phyloP scores from a whole-genome alignment of 2,797 vertebrate genomes.

The Alectoris magna region DNA sequence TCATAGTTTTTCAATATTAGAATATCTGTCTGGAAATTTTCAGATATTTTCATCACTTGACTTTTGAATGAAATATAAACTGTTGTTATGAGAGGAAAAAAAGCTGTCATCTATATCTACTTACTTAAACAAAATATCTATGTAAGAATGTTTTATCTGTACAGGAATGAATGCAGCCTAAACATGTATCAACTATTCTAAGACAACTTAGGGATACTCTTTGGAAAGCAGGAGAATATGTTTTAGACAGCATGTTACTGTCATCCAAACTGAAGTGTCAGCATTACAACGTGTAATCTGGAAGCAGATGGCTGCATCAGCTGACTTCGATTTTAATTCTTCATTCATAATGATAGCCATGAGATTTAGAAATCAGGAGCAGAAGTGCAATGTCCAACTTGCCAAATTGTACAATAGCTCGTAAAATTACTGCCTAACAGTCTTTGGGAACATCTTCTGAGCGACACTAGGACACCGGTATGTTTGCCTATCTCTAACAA shows the following conservation, averaged over 20 bases:
- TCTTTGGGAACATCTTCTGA: neutral
- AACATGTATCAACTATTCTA: neutral
- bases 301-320: neutral
- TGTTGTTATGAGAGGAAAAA: neutral
- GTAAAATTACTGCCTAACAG: neutral
- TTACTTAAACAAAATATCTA: neutral
- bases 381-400: neutral
- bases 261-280: neutral
- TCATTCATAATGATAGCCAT: neutral
- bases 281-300: neutral
- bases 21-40: slow-evolving; percentile 27
- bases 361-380: neutral
- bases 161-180: neutral
- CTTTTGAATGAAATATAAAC: neutral
- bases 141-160: neutral
- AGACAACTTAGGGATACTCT: neutral
- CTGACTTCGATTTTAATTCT: neutral
- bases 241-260: neutral
- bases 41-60: slow-evolving; percentile 8
- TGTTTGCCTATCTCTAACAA: neutral
- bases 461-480: neutral
- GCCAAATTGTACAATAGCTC: neutral
- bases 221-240: neutral
- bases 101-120: neutral
- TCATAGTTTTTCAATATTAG: neutral